A percentile compares a stretch with the other conserved stretches of the same genome.
These are phyloP conservation scores for Leptopilina clavipes DNA, from an alignment of 1,140 invertebrate genomes.

Conservation along the genomic window DNA sequence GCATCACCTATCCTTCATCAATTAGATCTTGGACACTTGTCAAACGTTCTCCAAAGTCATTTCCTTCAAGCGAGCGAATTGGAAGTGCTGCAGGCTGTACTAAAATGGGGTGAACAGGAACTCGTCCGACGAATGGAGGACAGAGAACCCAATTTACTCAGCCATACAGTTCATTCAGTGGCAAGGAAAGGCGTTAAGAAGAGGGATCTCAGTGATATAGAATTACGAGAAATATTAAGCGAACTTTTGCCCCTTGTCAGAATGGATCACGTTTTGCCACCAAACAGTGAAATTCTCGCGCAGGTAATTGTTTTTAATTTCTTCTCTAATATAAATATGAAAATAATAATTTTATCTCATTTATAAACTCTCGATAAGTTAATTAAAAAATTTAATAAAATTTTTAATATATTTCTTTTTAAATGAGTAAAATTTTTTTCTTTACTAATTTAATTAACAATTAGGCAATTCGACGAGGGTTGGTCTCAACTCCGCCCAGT, in stretches of 20 bases:
- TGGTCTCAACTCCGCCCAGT: constrained; percentile 89
- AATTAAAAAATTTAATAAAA: not conserved
- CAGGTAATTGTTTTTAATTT: no score
- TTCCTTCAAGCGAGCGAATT: constrained; percentile 94
- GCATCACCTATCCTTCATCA: constrained; percentile 85
- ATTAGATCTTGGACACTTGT: constrained; percentile 86
- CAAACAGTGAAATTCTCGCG: constrained; percentile 87
- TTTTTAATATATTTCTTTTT: no score
- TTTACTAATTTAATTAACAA: constrained; percentile 32
- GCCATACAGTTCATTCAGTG: constrained; percentile 93
- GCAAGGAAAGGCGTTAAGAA: constrained; percentile 90
- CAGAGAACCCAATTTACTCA: constrained; percentile 92
- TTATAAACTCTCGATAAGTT: no score
- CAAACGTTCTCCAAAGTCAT: constrained; percentile 88
- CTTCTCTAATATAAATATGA: no score
- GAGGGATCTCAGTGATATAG: constrained; percentile 89
- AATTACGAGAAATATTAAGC: constrained; percentile 89
- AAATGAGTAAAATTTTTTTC: not conserved
- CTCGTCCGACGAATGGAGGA: constrained; percentile 89
- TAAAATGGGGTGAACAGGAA: constrained; percentile 94
- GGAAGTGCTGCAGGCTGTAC: constrained; percentile 89
- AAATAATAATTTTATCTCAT: no score
- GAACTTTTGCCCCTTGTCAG: constrained; percentile 88
- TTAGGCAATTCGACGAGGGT: constrained; percentile 86
- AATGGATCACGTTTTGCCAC: constrained; percentile 92